A percentile compares a stretch with the other conserved stretches of the same genome.
phyloP scores from a whole-genome alignment of 2,113 vertebrate species.

The Genyomyrus donnyi region DNA sequence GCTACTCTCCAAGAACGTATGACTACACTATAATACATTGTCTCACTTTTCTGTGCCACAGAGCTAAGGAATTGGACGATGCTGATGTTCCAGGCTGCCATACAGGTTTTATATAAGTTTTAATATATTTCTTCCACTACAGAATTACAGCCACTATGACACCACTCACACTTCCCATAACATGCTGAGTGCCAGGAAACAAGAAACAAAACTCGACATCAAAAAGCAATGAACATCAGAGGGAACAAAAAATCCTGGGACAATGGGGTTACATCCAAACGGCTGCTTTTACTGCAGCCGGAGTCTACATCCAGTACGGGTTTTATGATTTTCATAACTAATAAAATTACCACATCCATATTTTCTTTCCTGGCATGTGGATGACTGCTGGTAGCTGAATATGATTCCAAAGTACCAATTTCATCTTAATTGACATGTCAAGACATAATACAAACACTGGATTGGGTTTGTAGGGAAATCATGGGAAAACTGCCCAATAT shows the following conservation, averaged over 20 bases:
- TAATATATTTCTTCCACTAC: background rate
- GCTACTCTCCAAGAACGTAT: background rate
- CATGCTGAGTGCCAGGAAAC: background rate
- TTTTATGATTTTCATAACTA: conserved; percentile 3
- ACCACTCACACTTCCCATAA: background rate
- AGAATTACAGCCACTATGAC: background rate
- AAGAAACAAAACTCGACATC: background rate
- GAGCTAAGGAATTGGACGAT: background rate
- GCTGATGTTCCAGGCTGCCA: background rate
- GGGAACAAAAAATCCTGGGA: background rate
- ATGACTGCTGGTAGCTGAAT: background rate
- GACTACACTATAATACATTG: background rate
- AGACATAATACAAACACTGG: background rate
- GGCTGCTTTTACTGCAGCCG: background rate
- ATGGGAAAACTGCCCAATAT: background rate
- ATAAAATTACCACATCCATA: conserved; percentile 1
- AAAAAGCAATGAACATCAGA: background rate
- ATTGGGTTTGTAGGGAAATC: background rate
- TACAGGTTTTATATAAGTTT: background rate
- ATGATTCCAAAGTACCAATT: background rate
- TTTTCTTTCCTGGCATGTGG: background rate
- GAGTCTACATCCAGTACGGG: background rate
- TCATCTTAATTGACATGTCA: background rate
- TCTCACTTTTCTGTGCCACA: background rate
- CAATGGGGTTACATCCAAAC: background rate